phyloP scores from a whole-genome alignment of 2,113 vertebrate genomes.

The Calonectris borealis region DNA sequence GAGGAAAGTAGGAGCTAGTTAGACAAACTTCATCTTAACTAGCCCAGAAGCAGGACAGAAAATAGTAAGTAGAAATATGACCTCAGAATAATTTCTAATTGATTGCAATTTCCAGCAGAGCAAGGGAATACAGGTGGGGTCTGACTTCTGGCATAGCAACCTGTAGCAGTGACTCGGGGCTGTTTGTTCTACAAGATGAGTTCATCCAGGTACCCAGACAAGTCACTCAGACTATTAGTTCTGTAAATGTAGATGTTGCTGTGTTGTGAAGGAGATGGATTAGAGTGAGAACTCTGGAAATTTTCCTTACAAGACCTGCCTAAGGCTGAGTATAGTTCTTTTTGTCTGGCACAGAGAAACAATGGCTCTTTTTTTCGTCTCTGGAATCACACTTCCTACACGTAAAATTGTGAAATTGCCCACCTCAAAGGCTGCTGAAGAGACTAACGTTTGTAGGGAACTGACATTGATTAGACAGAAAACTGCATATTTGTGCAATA shows the following conservation, averaged over 20 bases:
- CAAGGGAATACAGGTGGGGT: neutral
- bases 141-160: neutral
- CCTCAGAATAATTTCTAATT: neutral
- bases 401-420: neutral
- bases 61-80: neutral
- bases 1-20: neutral
- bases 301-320: neutral
- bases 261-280: neutral
- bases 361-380: neutral
- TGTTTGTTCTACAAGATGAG: neutral
- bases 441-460: neutral
- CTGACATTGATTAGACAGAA: neutral
- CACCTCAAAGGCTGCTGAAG: neutral
- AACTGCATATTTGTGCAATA: neutral
- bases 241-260: neutral
- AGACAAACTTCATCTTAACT: neutral
- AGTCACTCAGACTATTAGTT: neutral
- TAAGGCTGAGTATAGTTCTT: neutral
- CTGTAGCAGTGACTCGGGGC: neutral
- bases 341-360: neutral
- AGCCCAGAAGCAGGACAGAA: neutral
- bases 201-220: neutral
- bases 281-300: neutral
- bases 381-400: neutral
- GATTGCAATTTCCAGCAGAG: neutral